Percentiles rank a stretch among this genome's conserved stretches.
Evolutionary conservation across 1,140 invertebrate genomes (phyloP).

Genomic region (Diorhabda sublineata): DNA sequence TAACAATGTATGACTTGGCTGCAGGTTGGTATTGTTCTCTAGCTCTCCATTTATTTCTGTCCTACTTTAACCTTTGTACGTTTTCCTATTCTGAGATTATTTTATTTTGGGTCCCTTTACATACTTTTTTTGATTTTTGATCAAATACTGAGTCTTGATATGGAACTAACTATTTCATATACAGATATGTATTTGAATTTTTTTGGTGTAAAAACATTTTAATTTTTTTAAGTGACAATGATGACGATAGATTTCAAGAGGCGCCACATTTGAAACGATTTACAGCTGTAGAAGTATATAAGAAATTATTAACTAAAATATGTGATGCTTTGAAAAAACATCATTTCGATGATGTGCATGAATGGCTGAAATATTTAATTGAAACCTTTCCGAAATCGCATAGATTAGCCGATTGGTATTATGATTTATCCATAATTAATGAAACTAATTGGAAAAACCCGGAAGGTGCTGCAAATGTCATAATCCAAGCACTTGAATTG

Average conservation of each 20-base stretch:
- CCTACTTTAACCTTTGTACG: too few relatives aligned
- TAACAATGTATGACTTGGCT: too few relatives aligned
- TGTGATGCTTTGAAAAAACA: conserved; percentile 17
- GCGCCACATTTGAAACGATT: conserved; percentile 27
- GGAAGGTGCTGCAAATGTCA: conserved; percentile 17
- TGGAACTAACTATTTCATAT: too few relatives aligned
- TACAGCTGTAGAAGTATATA: conserved; percentile 25
- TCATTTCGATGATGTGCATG: conserved; percentile 23
- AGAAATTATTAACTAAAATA: conserved; percentile 12
- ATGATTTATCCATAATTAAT: conserved; percentile 24
- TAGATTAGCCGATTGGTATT: conserved; percentile 25
- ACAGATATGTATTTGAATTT: too few relatives aligned
- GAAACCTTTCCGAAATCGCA: conserved; percentile 13
- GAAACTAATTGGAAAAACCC: conserved; percentile 10
- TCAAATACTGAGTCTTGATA: too few relatives aligned
- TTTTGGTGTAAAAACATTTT: background rate
- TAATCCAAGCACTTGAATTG: conserved; percentile 25
- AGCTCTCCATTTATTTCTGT: too few relatives aligned
- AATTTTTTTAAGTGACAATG: background rate
- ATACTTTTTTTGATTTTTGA: too few relatives aligned
- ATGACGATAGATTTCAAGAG: conserved; percentile 5
- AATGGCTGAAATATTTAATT: conserved; percentile 30
- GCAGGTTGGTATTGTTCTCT: too few relatives aligned
- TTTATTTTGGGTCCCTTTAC: too few relatives aligned
- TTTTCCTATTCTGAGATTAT: too few relatives aligned